Base-by-base conservation (phyloP, 2,888 invertebrate species). In the Microctonus hyperodae region DNA sequence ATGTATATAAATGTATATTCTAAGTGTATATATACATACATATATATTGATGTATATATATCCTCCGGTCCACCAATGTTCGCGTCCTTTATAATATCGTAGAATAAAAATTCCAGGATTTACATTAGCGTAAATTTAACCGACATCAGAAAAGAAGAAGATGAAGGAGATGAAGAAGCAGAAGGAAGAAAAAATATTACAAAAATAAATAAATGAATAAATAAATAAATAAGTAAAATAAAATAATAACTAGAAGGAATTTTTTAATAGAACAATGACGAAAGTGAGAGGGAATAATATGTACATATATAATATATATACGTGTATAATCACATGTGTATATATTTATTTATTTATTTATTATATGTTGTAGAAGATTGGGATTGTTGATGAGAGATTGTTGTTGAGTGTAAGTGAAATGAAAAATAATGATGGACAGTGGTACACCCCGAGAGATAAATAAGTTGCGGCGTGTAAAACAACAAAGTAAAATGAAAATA, bases 81-180 rank as follows among this genome's bases (percentile, higher is more conserved):
- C 13, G 40, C 57, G 67, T 55, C 50, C 44, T 56, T 64, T 31
- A 56, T 64, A 64, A 64, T 64, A 44, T 22, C 20, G 3, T 44
- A 13, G 22, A 64, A 35, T 31, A 56, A 64, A 56, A 61, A 61
- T 33, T 10, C 16, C 33, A 22, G 60, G 37, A 61, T 61, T 59
- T 61, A 40, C 56, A 64, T 64, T 37, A 55, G 33, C 23, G 37
- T 44, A 28, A 40, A 44, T 60, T 11, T 40, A 35, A n/a, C 40
- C 10, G 20, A 33, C 16, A 20, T 33, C n/a, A 35, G 7, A 37
- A 6, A 58, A 33, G 9, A 31, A 23, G 23, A 33, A 51, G 4
- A 28, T 16, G 9, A 44, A 44, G 16, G 44, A 44, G 16, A 16
- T 44, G 16, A 44, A 16, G 16, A 16, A 44, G 23, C 11, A 51